Evolutionary conservation across 2,113 vertebrate genomes (phyloP).

Genomic region (Bos javanicus): DNA sequence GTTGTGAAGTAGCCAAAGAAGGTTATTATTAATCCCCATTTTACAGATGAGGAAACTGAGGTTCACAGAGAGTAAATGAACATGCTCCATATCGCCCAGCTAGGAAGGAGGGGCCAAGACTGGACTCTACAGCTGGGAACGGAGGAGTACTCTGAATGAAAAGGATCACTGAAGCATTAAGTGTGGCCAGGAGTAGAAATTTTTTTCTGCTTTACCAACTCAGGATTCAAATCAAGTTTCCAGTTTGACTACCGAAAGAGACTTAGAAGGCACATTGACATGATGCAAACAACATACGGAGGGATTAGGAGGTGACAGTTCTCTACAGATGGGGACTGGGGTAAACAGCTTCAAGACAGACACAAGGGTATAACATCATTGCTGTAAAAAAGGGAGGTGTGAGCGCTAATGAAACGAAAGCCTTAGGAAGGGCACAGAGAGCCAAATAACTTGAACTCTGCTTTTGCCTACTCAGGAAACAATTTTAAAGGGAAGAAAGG

Average conservation of each 20-base stretch:
- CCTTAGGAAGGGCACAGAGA: neutral
- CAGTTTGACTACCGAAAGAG: neutral
- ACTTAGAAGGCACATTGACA: neutral
- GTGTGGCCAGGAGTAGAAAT: neutral
- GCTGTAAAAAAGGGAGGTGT: neutral
- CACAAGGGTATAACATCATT: neutral
- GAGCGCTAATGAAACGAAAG: neutral
- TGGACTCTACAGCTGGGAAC: neutral
- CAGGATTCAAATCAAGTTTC: neutral
- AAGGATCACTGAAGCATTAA: too few relatives aligned
- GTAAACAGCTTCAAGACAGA: neutral
- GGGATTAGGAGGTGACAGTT: neutral
- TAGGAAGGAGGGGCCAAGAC: neutral
- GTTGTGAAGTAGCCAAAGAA: conserved; percentile 26
- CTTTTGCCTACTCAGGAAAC: neutral
- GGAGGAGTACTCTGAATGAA: neutral
- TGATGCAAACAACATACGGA: neutral
- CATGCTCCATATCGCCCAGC: neutral
- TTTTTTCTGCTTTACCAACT: neutral
- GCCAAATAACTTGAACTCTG: neutral
- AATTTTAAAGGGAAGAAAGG: neutral
- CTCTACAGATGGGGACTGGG: neutral
- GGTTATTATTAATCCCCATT: conserved; percentile 55
- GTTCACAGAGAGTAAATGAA: neutral
- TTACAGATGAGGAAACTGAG: conserved; percentile 48